Base-by-base conservation (phyloP, 1,140 invertebrate species). In the Drosophila santomea region DNA sequence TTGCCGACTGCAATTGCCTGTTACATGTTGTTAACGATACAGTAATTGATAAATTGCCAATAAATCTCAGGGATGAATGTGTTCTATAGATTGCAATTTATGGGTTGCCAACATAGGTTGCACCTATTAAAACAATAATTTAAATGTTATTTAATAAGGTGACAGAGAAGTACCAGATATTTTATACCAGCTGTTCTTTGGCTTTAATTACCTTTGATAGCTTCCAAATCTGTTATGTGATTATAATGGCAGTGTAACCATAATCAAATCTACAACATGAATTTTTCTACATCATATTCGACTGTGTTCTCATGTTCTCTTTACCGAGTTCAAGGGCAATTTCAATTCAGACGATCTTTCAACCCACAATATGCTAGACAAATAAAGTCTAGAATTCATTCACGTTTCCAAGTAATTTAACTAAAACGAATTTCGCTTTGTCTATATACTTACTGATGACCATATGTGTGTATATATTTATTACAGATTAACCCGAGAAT, bases 401-500 rank as follows among this genome's bases (percentile, higher is more conserved):
- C 61, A 52, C 73, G 48, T 75, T 75, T 66, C 72, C 72, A 58
- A 75, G 74, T 73, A 85, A 85, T 82, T 86, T 56, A 75, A 69
- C 64, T 85, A 85, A 85, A 88, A 72, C 74, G 72, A 50, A 57
- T 88, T 76, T 61, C 38, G 52, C 51, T 44, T 44, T 78, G 45
- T 74, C 56, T 43, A 47, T 82, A 50, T 74, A 47, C 47, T 28
- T 74, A 47, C 47, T 28, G 48, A 66, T 67, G 64, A 45, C 64
- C 61, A 66, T 60, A 57, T 54, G 56, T 58, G 55, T 76, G 32
- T 57, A 56, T 43, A 44, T 62, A 38, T 77, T 75, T 74, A 89
- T 89, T 89, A 84, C 84, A 89, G 85, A 89, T 89, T 84, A 83
- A 84, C 69, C 69, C 77, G 74, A 77, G 59, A 73, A 82, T 80